A percentile compares a stretch with the other conserved stretches of the same genome.
phyloP scores from a whole-genome alignment of 1,140 invertebrate genomes.

The Cydia splendana region DNA sequence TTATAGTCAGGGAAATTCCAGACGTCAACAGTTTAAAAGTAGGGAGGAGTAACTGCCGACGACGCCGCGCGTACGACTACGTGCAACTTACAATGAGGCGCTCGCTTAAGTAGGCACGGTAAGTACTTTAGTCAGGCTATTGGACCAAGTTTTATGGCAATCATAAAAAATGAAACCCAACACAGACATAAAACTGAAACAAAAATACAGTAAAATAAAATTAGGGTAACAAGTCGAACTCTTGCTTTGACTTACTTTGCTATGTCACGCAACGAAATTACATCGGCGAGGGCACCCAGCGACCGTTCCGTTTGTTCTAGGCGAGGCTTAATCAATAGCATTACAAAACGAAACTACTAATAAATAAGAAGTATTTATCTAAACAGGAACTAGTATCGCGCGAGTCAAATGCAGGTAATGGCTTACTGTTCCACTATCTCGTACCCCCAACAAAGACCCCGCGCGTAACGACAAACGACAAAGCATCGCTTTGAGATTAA shows the following conservation, averaged over 20 bases:
- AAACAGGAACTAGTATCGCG: slow-evolving; percentile 31
- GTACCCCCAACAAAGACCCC: slow-evolving; percentile 45
- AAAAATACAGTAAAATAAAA: slow-evolving; percentile 63
- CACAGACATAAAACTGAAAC: slow-evolving; percentile 56
- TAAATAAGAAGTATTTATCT: slow-evolving; percentile 34
- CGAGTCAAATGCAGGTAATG: slow-evolving; percentile 39
- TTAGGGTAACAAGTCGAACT: slow-evolving; percentile 68
- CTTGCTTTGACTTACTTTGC: slow-evolving; percentile 62
- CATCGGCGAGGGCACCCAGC: slow-evolving; percentile 38
- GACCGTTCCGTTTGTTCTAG: neutral
- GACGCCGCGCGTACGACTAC: slow-evolving; percentile 21
- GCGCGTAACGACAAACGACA: slow-evolving; percentile 54
- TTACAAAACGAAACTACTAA: slow-evolving; percentile 30
- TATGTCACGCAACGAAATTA: slow-evolving; percentile 62
- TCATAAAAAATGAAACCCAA: slow-evolving; percentile 60
- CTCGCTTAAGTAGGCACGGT: slow-evolving; percentile 27
- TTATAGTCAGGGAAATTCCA: slow-evolving; percentile 26
- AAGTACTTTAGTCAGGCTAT: slow-evolving; percentile 32
- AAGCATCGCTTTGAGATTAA: slow-evolving; percentile 64
- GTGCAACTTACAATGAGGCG: slow-evolving; percentile 24
- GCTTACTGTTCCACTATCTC: slow-evolving; percentile 45
- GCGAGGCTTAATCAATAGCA: slow-evolving; percentile 30
- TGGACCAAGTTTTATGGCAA: slow-evolving; percentile 32
- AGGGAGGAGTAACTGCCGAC: slow-evolving; percentile 19
- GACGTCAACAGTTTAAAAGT: slow-evolving; percentile 23